Evolutionary conservation across 2,113 vertebrate genomes (phyloP).

Genomic region (Halcyon senegalensis): DNA sequence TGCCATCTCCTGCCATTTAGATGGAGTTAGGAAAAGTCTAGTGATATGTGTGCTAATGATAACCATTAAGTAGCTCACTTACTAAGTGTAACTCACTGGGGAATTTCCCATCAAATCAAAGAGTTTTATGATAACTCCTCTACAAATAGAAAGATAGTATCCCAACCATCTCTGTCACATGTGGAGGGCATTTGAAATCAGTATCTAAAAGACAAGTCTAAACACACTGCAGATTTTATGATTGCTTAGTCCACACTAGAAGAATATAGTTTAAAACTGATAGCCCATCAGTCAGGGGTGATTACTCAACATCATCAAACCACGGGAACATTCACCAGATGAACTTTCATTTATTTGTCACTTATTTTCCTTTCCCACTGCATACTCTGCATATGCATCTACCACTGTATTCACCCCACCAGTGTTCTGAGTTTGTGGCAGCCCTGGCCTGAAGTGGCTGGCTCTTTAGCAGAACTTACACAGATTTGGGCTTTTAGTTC

Average conservation of each 20-base stretch:
- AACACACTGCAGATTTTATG: not conserved
- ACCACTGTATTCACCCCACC: not conserved
- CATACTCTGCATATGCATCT: not conserved
- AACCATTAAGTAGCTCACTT: not conserved
- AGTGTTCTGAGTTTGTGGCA: not conserved
- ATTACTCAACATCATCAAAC: not conserved
- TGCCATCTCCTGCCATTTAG: not conserved
- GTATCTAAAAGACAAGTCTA: not conserved
- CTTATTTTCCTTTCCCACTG: not conserved
- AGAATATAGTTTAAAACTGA: not conserved
- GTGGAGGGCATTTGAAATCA: not conserved
- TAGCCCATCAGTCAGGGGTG: not conserved
- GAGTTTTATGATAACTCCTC: not conserved
- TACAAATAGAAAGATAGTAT: not conserved
- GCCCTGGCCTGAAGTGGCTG: not conserved
- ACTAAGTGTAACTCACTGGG: not conserved
- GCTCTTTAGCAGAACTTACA: not conserved
- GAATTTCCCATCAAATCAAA: not conserved
- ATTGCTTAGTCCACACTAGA: not conserved
- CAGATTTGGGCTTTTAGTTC: not conserved
- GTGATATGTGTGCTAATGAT: not conserved
- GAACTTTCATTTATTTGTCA: not conserved
- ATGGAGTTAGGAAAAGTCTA: not conserved
- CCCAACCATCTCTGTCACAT: not conserved
- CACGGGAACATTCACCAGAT: not conserved